Percentiles rank a stretch among this genome's conserved stretches.
phyloP scores from a whole-genome alignment of 2,888 invertebrate genomes.

The Drosophila mimetica region DNA sequence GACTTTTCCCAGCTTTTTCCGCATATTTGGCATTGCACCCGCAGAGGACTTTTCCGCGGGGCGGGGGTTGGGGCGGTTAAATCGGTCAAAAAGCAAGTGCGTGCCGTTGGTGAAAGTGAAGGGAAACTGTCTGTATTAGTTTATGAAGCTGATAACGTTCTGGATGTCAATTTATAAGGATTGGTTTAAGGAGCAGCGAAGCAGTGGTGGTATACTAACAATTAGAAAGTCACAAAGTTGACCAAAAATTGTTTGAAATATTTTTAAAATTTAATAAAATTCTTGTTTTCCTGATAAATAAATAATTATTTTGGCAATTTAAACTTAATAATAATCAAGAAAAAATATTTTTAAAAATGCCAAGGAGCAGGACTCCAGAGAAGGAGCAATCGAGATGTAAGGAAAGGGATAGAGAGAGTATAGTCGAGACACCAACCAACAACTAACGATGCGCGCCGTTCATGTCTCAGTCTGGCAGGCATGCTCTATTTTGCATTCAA shows the following conservation, averaged over 20 bases:
- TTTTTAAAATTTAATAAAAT: too few species aligned
- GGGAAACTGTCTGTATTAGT: conserved; percentile 19
- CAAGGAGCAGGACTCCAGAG: conserved; percentile 55
- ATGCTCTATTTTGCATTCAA: background rate
- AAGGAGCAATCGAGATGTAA: conserved; percentile 29
- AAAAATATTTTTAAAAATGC: too few species aligned
- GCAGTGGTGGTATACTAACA: background rate
- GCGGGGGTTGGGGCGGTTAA: background rate
- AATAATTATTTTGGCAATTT: too few species aligned
- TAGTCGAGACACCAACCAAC: conserved; percentile 5
- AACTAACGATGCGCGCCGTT: conserved; percentile 49
- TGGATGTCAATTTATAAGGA: conserved; percentile 20
- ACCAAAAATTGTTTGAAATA: too few species aligned
- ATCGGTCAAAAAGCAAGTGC: conserved; percentile 15
- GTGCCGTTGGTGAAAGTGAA: conserved; percentile 37
- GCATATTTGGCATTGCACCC: conserved; percentile 48
- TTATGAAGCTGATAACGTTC: conserved; percentile 24
- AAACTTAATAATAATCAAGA: too few species aligned
- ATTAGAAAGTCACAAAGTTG: too few species aligned
- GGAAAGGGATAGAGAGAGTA: background rate
- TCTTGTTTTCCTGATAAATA: too few species aligned
- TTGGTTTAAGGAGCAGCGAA: background rate
- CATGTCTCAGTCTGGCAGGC: conserved; percentile 49
- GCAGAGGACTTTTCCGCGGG: background rate
- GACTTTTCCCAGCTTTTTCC: conserved; percentile 33